These are phyloP conservation scores for Elmis aenea DNA, from an alignment of 2,888 invertebrate species.

Conservation along the genomic window DNA sequence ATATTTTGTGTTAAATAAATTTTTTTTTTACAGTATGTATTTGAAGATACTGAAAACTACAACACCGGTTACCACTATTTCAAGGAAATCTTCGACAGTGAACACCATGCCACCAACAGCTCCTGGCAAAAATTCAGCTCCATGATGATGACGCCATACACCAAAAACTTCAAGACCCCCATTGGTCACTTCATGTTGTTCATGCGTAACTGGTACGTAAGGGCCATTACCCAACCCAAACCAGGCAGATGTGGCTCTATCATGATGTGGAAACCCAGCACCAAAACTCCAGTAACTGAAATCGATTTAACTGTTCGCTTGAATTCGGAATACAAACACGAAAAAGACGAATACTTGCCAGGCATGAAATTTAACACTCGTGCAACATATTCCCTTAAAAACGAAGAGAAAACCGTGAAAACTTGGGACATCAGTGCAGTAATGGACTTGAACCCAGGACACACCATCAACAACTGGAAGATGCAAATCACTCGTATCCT, in stretches of 20 bases:
- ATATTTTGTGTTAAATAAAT: conserved; percentile 4
- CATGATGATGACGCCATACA: conserved; percentile 1
- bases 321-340: conserved; percentile 25
- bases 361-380: conserved; percentile 28
- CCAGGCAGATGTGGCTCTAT: conserved; percentile 20
- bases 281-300: conserved; percentile 34
- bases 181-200: conserved; percentile 12
- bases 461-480: conserved; percentile 32
- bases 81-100: conserved; percentile 16
- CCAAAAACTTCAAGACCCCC: conserved; percentile 16
- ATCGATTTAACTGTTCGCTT: conserved; percentile 33
- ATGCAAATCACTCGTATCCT: conserved; percentile 33
- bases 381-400: conserved; percentile 36
- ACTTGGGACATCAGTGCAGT: conserved; percentile 39
- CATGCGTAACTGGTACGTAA: conserved; percentile 10
- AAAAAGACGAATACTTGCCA: conserved; percentile 21
- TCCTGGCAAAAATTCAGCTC: background rate
- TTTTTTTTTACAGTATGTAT: conserved; percentile 20
- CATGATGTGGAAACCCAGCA: conserved; percentile 18
- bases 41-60: conserved; percentile 23
- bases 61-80: conserved; percentile 4
- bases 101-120: conserved; percentile 14
- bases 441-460: conserved; percentile 33
- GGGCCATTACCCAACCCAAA: conserved; percentile 15
- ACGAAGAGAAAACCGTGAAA: conserved; percentile 30